A percentile compares a stretch with the other conserved stretches of the same genome.
Conservation (phyloP, 1,140 invertebrate genomes). For the Drosophila obscura region DNA sequence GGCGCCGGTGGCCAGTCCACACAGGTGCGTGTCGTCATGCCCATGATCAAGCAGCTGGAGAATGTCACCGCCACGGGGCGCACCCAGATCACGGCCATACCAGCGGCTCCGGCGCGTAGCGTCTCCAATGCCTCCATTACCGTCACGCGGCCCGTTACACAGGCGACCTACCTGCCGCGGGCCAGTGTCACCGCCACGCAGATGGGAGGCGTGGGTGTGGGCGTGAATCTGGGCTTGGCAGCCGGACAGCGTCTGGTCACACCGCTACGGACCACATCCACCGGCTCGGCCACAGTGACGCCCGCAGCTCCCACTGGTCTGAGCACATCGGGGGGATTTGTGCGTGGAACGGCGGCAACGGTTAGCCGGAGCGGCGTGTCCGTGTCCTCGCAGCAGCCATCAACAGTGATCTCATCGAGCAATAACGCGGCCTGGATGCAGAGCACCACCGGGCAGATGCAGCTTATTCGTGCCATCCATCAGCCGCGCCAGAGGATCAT, state of each 20-base stretch:
- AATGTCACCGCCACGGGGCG: conserved; percentile 72
- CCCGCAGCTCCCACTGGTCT: conserved; percentile 54
- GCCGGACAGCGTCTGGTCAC: conserved; percentile 69
- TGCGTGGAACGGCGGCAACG: conserved; percentile 55
- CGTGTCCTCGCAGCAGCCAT: conserved; percentile 63
- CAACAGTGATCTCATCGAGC: conserved; percentile 78
- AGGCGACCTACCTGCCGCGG: conserved; percentile 75
- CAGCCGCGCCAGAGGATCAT: conserved; percentile 76
- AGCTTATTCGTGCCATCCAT: conserved; percentile 77
- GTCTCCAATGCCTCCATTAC: conserved; percentile 81
- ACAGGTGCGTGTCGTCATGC: conserved; percentile 81
- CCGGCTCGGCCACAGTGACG: conserved; percentile 54
- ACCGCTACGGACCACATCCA: conserved; percentile 68
- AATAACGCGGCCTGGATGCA: conserved; percentile 82
- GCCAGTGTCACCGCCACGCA: conserved; percentile 77
- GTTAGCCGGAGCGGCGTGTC: conserved; percentile 53
- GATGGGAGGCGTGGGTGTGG: conserved; percentile 66
- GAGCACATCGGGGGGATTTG: conserved; percentile 62
- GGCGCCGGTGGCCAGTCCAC: conserved; percentile 76
- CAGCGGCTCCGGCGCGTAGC: conserved; percentile 68
- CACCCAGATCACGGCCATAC: conserved; percentile 81
- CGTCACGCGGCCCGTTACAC: conserved; percentile 74
- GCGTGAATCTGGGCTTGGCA: conserved; percentile 30
- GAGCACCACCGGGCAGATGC: conserved; percentile 70
- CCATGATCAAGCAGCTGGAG: conserved; percentile 81